Evolutionary conservation across 1,140 invertebrate species (phyloP).

Genomic region (Achroia grisella): DNA sequence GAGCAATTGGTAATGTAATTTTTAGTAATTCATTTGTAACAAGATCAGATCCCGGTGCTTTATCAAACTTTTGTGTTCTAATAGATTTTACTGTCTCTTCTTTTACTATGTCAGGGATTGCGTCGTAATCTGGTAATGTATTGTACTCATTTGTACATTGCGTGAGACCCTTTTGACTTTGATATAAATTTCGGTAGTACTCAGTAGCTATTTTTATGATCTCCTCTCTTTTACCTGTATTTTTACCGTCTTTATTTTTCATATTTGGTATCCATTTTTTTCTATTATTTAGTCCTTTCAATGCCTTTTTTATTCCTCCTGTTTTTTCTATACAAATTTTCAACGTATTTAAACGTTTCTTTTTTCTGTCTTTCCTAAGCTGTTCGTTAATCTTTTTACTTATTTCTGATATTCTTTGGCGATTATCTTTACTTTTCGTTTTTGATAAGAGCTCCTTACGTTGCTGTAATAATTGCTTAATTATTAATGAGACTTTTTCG

Average conservation of each 20-base stretch:
- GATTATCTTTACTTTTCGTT: slow-evolving; percentile 16
- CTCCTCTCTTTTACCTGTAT: no score
- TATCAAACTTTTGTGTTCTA: no score
- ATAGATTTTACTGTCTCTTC: no score
- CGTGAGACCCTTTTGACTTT: no score
- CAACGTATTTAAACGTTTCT: slow-evolving; percentile 10
- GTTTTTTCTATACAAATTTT: slow-evolving; percentile 20
- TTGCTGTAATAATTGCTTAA: slow-evolving; percentile 12
- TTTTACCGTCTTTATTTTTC: slow-evolving; percentile 15
- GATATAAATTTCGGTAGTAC: no score
- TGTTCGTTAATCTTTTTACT: slow-evolving; percentile 21
- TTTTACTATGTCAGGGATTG: no score
- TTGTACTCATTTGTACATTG: no score
- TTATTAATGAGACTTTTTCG: slow-evolving; percentile 13
- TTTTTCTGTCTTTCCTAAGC: slow-evolving; percentile 17
- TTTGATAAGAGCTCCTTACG: slow-evolving; percentile 18
- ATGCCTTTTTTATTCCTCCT: slow-evolving; percentile 17
- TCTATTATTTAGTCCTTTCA: slow-evolving; percentile 19
- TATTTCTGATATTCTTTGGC: slow-evolving; percentile 13
- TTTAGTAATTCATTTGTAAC: no score
- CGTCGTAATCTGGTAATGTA: no score
- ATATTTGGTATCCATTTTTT: slow-evolving; percentile 19
- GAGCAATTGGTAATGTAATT: no score
- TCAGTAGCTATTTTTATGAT: no score
- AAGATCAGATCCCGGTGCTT: no score